A percentile compares a stretch with the other conserved stretches of the same genome.
phyloP scores from a whole-genome alignment of 2,888 invertebrate genomes.

The Muschampia plurimacula region DNA sequence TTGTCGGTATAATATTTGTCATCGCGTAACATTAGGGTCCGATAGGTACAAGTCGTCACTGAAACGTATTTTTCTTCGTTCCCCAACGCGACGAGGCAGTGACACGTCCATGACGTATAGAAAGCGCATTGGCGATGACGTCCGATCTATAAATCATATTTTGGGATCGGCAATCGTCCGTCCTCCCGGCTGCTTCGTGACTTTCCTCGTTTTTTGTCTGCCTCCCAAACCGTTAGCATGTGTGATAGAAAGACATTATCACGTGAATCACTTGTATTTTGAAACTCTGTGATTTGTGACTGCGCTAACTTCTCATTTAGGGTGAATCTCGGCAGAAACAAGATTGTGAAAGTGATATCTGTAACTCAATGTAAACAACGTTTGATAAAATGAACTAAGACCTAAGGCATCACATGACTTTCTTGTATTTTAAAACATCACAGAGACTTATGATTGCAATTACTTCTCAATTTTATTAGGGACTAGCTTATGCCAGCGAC shows the following conservation, averaged over 20 bases:
- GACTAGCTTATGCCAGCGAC: no score
- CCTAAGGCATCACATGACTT: no score
- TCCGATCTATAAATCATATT: constrained; percentile 83
- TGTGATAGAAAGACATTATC: constrained; percentile 65
- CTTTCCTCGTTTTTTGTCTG: constrained; percentile 83
- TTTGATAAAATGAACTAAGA: no score
- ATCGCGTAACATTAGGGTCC: constrained; percentile 26
- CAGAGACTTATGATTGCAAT: no score
- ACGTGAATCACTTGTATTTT: neutral
- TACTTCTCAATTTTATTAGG: no score
- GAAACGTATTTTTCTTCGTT: constrained; percentile 60
- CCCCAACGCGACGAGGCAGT: constrained; percentile 51
- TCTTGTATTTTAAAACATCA: no score
- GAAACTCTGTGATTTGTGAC: no score
- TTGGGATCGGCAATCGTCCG: constrained; percentile 74
- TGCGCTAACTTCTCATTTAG: no score
- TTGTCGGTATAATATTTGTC: constrained; percentile 29
- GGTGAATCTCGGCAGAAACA: no score
- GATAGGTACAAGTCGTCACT: constrained; percentile 46
- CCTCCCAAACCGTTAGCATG: constrained; percentile 67
- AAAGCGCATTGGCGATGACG: constrained; percentile 82
- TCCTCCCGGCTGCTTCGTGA: constrained; percentile 67
- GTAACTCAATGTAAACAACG: no score
- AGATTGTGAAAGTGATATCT: no score
- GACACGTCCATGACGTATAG: constrained; percentile 72